Evolutionary conservation across 1,140 invertebrate genomes (phyloP).

Genomic region (Drosophila truncata): DNA sequence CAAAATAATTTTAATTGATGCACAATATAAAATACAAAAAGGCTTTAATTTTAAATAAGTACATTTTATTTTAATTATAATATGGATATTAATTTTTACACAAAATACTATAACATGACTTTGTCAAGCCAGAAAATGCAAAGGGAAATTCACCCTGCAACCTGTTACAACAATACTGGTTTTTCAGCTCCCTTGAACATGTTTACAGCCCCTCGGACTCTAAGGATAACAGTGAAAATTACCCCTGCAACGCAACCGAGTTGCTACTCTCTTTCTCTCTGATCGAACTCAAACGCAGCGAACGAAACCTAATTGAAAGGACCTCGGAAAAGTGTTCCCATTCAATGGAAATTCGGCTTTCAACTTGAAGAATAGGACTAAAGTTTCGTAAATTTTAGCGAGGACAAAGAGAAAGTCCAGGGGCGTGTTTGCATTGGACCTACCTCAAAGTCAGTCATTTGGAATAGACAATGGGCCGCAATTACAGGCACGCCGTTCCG

Average conservation of each 20-base stretch:
- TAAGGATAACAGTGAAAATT: not conserved
- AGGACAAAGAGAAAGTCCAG: slow-evolving; percentile 19
- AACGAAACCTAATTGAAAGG: slow-evolving; percentile 11
- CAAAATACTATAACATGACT: no score
- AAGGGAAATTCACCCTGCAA: slow-evolving; percentile 8
- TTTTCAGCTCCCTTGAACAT: not conserved
- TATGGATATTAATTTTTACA: no score
- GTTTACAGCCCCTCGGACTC: not conserved
- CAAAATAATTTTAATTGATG: no score
- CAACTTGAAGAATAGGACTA: slow-evolving; percentile 7
- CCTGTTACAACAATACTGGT: slow-evolving; percentile 28
- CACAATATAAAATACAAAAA: not conserved
- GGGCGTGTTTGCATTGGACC: slow-evolving; percentile 52
- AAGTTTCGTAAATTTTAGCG: slow-evolving; percentile 31
- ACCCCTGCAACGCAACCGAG: slow-evolving; percentile 49
- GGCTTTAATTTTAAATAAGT: no score
- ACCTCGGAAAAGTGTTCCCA: slow-evolving; percentile 20
- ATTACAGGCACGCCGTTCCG: slow-evolving; percentile 65
- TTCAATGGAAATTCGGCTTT: slow-evolving; percentile 23
- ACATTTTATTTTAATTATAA: no score
- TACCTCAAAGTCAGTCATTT: slow-evolving; percentile 75
- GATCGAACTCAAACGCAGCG: slow-evolving; percentile 1
- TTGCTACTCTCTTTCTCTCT: not conserved
- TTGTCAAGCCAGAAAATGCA: no score
- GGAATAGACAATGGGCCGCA: slow-evolving; percentile 72